phyloP scores from a whole-genome alignment of 2,888 invertebrate genomes.

The Hyppa rectilinea region DNA sequence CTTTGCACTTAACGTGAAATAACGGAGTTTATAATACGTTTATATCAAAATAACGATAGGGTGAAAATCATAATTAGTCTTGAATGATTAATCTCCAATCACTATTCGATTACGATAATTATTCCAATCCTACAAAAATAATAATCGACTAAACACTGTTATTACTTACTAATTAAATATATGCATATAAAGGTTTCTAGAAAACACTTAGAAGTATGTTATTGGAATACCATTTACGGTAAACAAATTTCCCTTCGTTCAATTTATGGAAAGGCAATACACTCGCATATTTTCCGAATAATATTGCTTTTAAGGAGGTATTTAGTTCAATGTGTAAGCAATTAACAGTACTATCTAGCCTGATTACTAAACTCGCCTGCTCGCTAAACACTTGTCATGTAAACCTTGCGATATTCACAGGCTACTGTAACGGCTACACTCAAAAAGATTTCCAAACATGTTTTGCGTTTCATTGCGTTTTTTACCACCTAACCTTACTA shows the following conservation, averaged over 20 bases:
- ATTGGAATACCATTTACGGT: conserved; percentile 25
- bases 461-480: conserved; percentile 44
- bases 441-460: neutral
- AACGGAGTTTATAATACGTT: too few species aligned
- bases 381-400: conserved; percentile 70
- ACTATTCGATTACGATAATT: too few species aligned
- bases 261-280: conserved; percentile 37
- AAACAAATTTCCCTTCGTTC: conserved; percentile 33
- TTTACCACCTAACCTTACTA: neutral
- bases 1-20: too few species aligned
- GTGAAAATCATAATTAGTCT: too few species aligned
- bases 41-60: too few species aligned
- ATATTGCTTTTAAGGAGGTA: conserved; percentile 54
- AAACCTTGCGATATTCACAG: conserved; percentile 59
- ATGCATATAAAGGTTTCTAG: conserved; percentile 8
- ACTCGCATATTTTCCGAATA: conserved; percentile 50
- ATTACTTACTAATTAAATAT: conserved; percentile 5
- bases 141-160: neutral
- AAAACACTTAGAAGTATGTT: conserved; percentile 9
- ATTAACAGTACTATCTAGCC: conserved; percentile 64
- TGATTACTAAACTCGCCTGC: conserved; percentile 64
- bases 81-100: too few species aligned
- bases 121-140: neutral
- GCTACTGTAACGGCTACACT: conserved; percentile 21
- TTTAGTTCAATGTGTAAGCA: conserved; percentile 64